These are phyloP conservation scores for Pediacus dermestoides DNA, from an alignment of 2,888 invertebrate genomes.

Conservation along the genomic window DNA sequence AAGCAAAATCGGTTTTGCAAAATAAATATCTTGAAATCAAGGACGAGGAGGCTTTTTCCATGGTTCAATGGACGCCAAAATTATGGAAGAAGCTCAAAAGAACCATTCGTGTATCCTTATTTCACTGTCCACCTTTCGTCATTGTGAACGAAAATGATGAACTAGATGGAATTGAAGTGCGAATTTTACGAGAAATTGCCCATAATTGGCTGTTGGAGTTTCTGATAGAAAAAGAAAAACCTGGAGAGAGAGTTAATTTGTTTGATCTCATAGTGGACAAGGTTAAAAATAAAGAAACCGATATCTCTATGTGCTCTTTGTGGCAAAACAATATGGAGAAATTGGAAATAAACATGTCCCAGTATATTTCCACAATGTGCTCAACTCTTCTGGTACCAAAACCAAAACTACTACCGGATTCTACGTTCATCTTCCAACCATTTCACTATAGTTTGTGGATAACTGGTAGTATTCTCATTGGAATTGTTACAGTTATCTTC, in stretches of 20 bases:
- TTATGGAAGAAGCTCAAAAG: background rate
- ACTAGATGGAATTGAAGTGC: conserved; percentile 1
- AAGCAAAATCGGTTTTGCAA: too few relatives aligned
- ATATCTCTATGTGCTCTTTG: conserved; percentile 17
- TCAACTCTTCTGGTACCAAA: conserved; percentile 19
- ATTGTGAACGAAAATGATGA: conserved; percentile 14
- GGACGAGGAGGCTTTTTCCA: too few relatives aligned
- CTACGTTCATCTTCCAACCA: conserved; percentile 19
- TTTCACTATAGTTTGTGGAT: conserved; percentile 10
- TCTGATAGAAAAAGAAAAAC: conserved; percentile 8
- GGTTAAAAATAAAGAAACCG: conserved; percentile 10
- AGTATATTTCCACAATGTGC: conserved; percentile 15
- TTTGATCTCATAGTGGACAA: conserved; percentile 13
- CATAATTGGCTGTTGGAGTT: conserved; percentile 17
- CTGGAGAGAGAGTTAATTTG: conserved; percentile 12
- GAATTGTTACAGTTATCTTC: conserved; percentile 10
- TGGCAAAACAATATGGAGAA: conserved; percentile 20
- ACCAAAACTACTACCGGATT: conserved; percentile 13
- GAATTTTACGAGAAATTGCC: conserved; percentile 12
- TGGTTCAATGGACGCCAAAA: background rate
- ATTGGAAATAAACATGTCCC: conserved; percentile 12
- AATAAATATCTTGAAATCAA: too few relatives aligned
- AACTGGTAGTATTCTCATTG: conserved; percentile 6
- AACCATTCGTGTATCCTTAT: conserved; percentile 16
- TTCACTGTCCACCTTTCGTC: conserved; percentile 29